Evolutionary conservation across 2,888 invertebrate genomes (phyloP).

Genomic region (Branchellion lobata): DNA sequence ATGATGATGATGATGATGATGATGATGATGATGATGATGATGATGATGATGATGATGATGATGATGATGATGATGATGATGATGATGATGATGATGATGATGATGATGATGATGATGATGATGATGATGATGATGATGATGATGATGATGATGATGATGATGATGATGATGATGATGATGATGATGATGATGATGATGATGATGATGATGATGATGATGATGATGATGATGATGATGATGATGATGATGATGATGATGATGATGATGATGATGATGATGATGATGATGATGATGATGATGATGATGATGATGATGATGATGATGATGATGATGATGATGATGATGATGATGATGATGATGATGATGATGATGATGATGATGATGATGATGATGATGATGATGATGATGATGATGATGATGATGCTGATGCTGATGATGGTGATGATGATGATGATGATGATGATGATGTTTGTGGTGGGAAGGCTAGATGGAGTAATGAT

Average conservation of each 20-base stretch:
- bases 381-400: slow-evolving; percentile 25
- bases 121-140: slow-evolving; percentile 22
- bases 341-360: slow-evolving; percentile 40
- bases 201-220: slow-evolving; percentile 11
- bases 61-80: slow-evolving; percentile 30
- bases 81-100: slow-evolving; percentile 42
- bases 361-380: slow-evolving; percentile 36
- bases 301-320: slow-evolving; percentile 33
- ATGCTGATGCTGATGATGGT: too few species aligned
- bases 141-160: background rate
- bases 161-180: background rate
- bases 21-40: slow-evolving; percentile 31
- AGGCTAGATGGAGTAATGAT: too few species aligned
- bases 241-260: background rate
- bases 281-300: slow-evolving; percentile 36
- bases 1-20: background rate
- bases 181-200: slow-evolving; percentile 34
- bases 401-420: slow-evolving; percentile 12
- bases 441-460: too few species aligned
- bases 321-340: slow-evolving; percentile 38
- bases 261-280: slow-evolving; percentile 33
- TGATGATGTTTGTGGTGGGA: too few species aligned
- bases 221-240: slow-evolving; percentile 4
- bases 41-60: slow-evolving; percentile 37
- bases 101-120: slow-evolving; percentile 37